Conservation (phyloP, 53 echinoderm and acorn worm species). For the Patiria pectinifera region DNA sequence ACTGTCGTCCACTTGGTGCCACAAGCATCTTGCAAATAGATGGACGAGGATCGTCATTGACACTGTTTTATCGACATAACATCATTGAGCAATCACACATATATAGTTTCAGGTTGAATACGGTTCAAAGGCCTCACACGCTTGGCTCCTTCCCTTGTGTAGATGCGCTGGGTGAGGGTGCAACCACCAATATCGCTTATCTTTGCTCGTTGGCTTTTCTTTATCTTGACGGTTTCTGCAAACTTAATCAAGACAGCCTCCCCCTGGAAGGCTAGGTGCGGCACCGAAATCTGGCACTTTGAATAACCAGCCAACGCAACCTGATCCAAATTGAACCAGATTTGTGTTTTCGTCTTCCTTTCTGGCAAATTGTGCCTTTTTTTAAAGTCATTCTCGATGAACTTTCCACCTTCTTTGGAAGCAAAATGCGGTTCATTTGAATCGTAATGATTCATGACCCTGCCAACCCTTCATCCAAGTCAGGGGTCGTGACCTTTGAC, state of each 20-base stretch:
- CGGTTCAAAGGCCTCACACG: slow-evolving; percentile 38
- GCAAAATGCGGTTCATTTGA: neutral
- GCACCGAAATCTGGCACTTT: neutral
- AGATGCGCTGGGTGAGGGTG: neutral
- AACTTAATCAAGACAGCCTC: slow-evolving; percentile 17
- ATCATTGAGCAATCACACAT: slow-evolving; percentile 42
- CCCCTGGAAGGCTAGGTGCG: neutral
- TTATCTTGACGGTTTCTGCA: slow-evolving; percentile 22
- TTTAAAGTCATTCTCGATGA: neutral
- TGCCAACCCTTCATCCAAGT: neutral
- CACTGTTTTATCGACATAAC: slow-evolving; percentile 1
- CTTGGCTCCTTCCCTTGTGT: slow-evolving; percentile 16
- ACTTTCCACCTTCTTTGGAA: neutral
- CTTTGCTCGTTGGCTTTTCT: slow-evolving; percentile 19
- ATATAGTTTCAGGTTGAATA: slow-evolving; percentile 30
- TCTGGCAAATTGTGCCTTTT: neutral
- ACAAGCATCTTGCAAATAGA: slow-evolving; percentile 32
- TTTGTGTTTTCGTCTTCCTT: neutral
- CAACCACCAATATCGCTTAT: slow-evolving; percentile 3
- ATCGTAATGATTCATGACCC: neutral
- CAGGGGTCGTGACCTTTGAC: slow-evolving; percentile 55
- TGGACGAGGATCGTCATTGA: neutral
- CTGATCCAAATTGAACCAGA: slow-evolving; percentile 4
- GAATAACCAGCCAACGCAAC: neutral
- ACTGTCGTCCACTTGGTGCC: neutral